phyloP scores from a whole-genome alignment of 2,113 vertebrate species.

The Turdus rufiventris region DNA sequence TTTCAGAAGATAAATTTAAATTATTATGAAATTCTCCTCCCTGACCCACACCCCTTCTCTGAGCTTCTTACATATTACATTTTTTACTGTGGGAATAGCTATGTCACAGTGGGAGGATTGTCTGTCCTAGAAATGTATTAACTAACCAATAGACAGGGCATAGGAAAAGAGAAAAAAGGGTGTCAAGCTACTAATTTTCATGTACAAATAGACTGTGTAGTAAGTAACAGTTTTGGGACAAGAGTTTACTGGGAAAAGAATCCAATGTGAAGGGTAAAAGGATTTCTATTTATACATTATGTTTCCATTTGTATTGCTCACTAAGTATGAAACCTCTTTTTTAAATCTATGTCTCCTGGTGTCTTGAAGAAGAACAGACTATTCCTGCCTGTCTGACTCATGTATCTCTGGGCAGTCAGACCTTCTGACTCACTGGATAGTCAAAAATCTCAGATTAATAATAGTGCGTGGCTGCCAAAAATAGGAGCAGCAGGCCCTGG shows the following conservation, averaged over 20 bases:
- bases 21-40: neutral
- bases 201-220: neutral
- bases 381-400: slow-evolving; percentile 75
- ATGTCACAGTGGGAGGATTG: neutral
- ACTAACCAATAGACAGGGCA: neutral
- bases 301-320: slow-evolving; percentile 57
- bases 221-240: neutral
- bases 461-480: slow-evolving; percentile 64
- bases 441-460: slow-evolving; percentile 68
- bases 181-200: neutral
- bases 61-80: neutral
- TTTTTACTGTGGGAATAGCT: slow-evolving; percentile 15
- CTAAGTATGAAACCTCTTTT: slow-evolving; percentile 50
- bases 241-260: slow-evolving; percentile 25
- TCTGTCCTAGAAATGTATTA: slow-evolving; percentile 45
- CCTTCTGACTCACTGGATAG: slow-evolving; percentile 72
- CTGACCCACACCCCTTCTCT: neutral
- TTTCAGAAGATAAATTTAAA: neutral
- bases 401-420: slow-evolving; percentile 64
- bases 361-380: slow-evolving; percentile 61
- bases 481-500: slow-evolving; percentile 51
- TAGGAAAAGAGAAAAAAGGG: neutral
- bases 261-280: slow-evolving; percentile 34
- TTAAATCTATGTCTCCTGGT: slow-evolving; percentile 50
- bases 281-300: slow-evolving; percentile 59